Conservation (phyloP, 2,888 invertebrate genomes). For the Bombylius discolor region DNA sequence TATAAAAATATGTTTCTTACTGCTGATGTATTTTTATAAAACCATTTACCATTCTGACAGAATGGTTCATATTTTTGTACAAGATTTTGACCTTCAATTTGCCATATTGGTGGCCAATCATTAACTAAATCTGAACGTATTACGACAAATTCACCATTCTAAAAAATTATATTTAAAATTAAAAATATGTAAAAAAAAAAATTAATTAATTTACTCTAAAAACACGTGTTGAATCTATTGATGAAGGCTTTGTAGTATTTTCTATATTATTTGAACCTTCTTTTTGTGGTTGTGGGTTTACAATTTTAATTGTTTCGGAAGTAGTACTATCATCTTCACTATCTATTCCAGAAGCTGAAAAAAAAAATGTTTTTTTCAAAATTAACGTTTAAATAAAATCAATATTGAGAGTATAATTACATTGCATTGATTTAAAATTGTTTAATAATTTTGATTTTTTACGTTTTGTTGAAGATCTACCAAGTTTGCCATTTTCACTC, state of each 20-base stretch:
- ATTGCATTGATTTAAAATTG: too few relatives aligned
- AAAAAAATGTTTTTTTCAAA: neutral
- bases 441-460: too few relatives aligned
- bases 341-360: neutral
- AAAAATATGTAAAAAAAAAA: constrained; percentile 1
- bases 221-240: neutral
- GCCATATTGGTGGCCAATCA: constrained; percentile 81
- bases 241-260: too few relatives aligned
- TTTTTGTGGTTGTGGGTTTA: too few relatives aligned
- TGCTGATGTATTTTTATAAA: constrained; percentile 77
- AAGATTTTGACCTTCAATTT: constrained; percentile 73
- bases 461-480: neutral
- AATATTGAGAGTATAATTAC: too few relatives aligned
- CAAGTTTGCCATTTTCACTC: constrained; percentile 11
- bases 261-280: too few relatives aligned
- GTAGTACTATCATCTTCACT: neutral
- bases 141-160: constrained; percentile 83
- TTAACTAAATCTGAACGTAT: constrained; percentile 67
- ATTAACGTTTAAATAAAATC: too few relatives aligned
- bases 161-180: constrained; percentile 26
- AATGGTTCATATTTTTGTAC: constrained; percentile 74
- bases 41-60: constrained; percentile 64
- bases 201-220: neutral
- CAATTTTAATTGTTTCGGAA: too few relatives aligned
- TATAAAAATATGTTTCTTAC: constrained; percentile 42